Conservation (phyloP, 2,797 vertebrate species). For the Smutsia gigantea region DNA sequence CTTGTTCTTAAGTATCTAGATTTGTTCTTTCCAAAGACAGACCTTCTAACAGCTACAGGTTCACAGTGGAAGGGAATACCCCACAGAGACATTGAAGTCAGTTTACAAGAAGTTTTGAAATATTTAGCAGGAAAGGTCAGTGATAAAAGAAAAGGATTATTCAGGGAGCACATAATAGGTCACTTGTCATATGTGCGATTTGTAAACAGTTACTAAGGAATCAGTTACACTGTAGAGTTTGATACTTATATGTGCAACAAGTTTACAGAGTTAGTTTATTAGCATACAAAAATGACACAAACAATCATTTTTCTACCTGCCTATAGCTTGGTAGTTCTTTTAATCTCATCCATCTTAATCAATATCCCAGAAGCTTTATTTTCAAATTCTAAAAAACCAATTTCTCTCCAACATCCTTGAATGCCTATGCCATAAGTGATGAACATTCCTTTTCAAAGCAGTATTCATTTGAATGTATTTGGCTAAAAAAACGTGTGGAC, state of each 20-base stretch:
- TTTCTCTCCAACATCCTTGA: neutral
- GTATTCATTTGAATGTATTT: neutral
- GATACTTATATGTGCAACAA: neutral
- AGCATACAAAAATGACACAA: neutral
- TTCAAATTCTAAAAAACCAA: neutral
- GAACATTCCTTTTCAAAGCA: neutral
- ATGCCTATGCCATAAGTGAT: neutral
- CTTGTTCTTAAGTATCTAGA: neutral
- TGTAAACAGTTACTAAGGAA: neutral
- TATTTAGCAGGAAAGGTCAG: neutral
- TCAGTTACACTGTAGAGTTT: neutral
- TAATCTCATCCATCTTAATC: neutral
- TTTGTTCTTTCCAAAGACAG: neutral
- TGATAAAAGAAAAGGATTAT: neutral
- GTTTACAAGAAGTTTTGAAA: slow-evolving; percentile 4
- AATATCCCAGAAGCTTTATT: neutral
- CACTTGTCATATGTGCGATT: neutral
- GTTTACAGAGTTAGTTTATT: neutral
- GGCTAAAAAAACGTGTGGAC: neutral
- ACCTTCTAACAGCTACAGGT: neutral
- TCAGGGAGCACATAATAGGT: neutral
- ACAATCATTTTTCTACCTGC: neutral
- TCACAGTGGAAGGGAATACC: neutral
- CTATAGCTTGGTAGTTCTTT: neutral
- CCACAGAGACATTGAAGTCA: neutral